Base-by-base conservation (phyloP, 1,140 invertebrate genomes). In the Dufourea novaeangliae region DNA sequence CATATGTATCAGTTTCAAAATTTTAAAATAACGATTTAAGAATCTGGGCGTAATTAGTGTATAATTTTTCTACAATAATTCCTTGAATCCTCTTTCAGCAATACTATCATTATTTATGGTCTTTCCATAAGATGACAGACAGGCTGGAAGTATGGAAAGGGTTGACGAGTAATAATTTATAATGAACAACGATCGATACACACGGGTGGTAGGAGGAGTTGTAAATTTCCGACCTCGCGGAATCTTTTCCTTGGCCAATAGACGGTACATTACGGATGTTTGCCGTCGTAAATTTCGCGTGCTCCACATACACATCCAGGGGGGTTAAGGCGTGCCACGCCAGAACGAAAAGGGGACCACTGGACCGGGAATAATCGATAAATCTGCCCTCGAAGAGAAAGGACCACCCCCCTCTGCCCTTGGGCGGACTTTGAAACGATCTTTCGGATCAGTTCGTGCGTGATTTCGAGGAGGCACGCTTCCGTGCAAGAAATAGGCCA, bases 281-380 rank as follows among this genome's bases (percentile, higher is more conserved):
- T 84, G 68, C 46, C 39, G 22, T 84, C 82, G 54, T 85, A 85
- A 84, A 85, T 80, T 61, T 78, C 32, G 78, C 54, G 56, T 71
- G 62, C 63, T 78, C 17, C 6, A 74, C 76, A 72, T 73, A 79
- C 72, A 39, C 50, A 63, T 62, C 3, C 41, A 7, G 3, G 57
- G 34, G 62, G 57, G 59, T 56, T 62, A 68, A 82, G 32, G 71
- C 82, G 76, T 61, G 82, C 56, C 52, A 74, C 81, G 81, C 80
- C 80, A n/a, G 79, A 72, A 85, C 84, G 81, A 90, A 56, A 89
- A 89, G 89, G 89, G 88, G 88, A 89, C 87, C 85, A 88, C 75
- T 87, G 89, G 88, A 90, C 88, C 87, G 87, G 85, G 83, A 88
- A 90, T 88, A 90, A 90, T 90, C 89, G 89, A 90, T 90, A 90